Evolutionary conservation across 2,888 invertebrate genomes (phyloP), one percentile per base, ranked within the genome.

Genomic region (Sylvicola cinctus): DNA sequence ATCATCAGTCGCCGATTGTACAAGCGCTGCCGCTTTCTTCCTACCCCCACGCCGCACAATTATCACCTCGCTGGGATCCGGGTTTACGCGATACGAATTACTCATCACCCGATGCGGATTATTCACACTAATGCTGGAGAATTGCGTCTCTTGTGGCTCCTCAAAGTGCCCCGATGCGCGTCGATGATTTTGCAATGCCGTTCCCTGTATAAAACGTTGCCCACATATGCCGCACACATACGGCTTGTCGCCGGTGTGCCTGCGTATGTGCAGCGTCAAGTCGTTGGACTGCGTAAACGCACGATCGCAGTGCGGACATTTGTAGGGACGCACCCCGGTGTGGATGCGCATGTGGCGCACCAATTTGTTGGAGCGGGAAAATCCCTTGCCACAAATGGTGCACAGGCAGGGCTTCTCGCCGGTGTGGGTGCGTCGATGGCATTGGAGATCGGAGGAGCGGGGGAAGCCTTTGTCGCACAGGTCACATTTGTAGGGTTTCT

Each of bases 211-310:
- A 42, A 75, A 76, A 13, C 72, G 60, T 15, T 72, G 70, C 17
- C 68, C 70, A 42, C 75, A 76, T 7, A 32, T 14, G 7, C 32
- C 16, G 11, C 36, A 36, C 2, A 55, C 67, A 47, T 70, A 72
- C 0, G 72, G 72, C 25, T 70, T 62, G 38, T 71, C 69, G 2
- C 75, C 76, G 0, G 76, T 76, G 46, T 76, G 76, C 1, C 75
- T 59, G 0, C 75, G 63, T 44, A 75, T 67, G 47, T 76, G 76
- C 12, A 76, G 49, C 1, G 72, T 72, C 32, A 76, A 54, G 46
- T 76, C 75, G 49, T 76, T 75, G 33, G 74, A 75, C 50, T 76
- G 76, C 0, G 74, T 71, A 49, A 76, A 76, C 16, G 54, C 52
- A 38, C 54, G 55, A 16, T 54, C 54, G 34, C 58, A 58, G 3